These are phyloP conservation scores for Felis chaus DNA, from an alignment of 2,113 vertebrate genomes.

Conservation along the genomic window DNA sequence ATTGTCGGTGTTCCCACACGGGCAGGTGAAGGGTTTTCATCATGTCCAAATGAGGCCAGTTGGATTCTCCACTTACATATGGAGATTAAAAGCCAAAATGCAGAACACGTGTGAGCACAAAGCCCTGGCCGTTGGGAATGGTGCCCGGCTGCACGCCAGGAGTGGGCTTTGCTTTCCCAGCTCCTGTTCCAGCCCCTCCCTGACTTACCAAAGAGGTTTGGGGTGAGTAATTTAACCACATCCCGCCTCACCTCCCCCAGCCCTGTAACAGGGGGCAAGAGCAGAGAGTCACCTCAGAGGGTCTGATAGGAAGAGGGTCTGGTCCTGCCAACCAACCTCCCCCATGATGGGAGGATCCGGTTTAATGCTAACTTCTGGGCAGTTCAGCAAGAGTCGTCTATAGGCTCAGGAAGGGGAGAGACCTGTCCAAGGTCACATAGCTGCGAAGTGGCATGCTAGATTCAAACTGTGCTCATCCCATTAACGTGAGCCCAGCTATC, in stretches of 20 bases:
- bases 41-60: not conserved
- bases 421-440: not conserved
- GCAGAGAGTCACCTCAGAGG: not conserved
- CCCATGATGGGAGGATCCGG: not conserved
- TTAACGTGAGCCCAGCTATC: not conserved
- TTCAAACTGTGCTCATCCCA: not conserved
- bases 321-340: not conserved
- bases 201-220: not conserved
- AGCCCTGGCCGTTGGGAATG: not conserved
- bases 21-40: conserved; percentile 43
- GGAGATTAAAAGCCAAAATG: not conserved
- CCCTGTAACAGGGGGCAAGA: not conserved
- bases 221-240: not conserved
- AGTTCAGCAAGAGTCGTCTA: not conserved
- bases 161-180: not conserved
- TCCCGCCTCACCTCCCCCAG: not conserved
- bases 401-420: not conserved
- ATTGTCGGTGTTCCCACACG: not conserved
- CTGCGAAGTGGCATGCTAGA: not conserved
- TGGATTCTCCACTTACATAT: not conserved
- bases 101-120: not conserved
- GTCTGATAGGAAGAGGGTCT: not conserved
- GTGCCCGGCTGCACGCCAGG: not conserved
- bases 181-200: not conserved
- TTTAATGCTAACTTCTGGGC: not conserved